These are phyloP conservation scores for Baccha elongata DNA, from an alignment of 2,888 invertebrate species.

Conservation along the genomic window DNA sequence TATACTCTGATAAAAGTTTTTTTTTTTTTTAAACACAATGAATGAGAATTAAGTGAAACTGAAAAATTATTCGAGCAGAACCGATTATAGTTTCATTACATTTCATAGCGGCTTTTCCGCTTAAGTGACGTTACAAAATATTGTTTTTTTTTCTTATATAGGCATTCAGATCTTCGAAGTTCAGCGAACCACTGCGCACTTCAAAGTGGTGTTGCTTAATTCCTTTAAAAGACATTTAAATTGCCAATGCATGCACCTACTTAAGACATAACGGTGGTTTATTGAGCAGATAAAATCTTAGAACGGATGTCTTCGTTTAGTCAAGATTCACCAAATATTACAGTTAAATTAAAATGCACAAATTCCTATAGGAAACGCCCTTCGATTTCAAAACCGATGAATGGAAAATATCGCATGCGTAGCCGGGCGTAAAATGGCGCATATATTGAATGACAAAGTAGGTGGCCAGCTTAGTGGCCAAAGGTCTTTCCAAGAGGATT, in stretches of 20 bases:
- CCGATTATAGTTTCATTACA: slow-evolving; percentile 54
- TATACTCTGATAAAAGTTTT: slow-evolving; percentile 4
- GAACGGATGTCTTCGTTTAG: slow-evolving; percentile 48
- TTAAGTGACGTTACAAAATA: slow-evolving; percentile 71
- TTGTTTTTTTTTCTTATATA: slow-evolving; percentile 39
- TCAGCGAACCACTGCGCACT: slow-evolving; percentile 57
- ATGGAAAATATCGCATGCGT: slow-evolving; percentile 56
- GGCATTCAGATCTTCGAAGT: slow-evolving; percentile 46
- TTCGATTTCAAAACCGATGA: slow-evolving; percentile 45
- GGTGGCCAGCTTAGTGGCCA: slow-evolving; percentile 58
- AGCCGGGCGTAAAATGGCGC: slow-evolving; percentile 35
- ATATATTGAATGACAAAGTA: slow-evolving; percentile 62
- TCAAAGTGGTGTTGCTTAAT: slow-evolving; percentile 30
- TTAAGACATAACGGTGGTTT: background rate
- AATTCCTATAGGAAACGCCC: slow-evolving; percentile 43
- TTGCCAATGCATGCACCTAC: slow-evolving; percentile 15
- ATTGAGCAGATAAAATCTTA: background rate
- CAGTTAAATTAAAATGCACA: background rate
- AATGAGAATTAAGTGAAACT: slow-evolving; percentile 63
- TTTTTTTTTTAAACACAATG: slow-evolving; percentile 3
- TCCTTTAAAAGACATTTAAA: slow-evolving; percentile 1
- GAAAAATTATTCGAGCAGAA: slow-evolving; percentile 60
- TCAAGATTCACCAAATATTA: slow-evolving; percentile 12
- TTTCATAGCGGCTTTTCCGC: slow-evolving; percentile 61
- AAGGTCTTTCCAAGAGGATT: slow-evolving; percentile 33